Conservation (phyloP, 2,797 vertebrate genomes). For the Dipus sagitta region DNA sequence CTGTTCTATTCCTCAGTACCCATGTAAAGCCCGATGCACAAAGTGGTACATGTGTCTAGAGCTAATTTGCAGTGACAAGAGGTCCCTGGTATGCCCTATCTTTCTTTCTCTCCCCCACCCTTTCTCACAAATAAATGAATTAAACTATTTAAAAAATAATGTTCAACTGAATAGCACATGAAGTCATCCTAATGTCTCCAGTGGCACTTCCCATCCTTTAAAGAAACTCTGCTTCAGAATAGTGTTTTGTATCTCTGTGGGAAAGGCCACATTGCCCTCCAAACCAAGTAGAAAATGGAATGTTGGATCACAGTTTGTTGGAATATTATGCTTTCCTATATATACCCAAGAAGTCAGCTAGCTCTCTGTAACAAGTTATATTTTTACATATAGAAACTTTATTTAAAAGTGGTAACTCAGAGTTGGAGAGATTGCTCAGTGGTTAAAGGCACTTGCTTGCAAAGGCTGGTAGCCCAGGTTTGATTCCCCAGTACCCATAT, state of each 20-base stretch:
- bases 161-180: not conserved
- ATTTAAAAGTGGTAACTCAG: constrained; percentile 1
- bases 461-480: too few relatives aligned
- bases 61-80: too few relatives aligned
- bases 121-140: too few relatives aligned
- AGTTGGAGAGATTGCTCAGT: too few relatives aligned
- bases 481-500: too few relatives aligned
- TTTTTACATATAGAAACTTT: constrained; percentile 1
- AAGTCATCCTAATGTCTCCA: not conserved
- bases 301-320: not conserved
- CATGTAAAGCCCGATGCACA: too few relatives aligned
- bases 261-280: not conserved
- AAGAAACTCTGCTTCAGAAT: not conserved
- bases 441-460: too few relatives aligned
- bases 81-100: too few relatives aligned
- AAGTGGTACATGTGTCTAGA: too few relatives aligned
- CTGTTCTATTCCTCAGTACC: too few relatives aligned
- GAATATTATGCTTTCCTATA: not conserved
- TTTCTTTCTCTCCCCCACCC: too few relatives aligned
- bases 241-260: not conserved
- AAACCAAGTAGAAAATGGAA: not conserved
- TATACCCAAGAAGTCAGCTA: not conserved
- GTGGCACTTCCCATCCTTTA: not conserved
- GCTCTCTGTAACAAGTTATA: not conserved
- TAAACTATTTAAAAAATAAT: not conserved